These are phyloP conservation scores for Drosophila arawakana DNA, from an alignment of 1,140 invertebrate genomes.

Conservation along the genomic window DNA sequence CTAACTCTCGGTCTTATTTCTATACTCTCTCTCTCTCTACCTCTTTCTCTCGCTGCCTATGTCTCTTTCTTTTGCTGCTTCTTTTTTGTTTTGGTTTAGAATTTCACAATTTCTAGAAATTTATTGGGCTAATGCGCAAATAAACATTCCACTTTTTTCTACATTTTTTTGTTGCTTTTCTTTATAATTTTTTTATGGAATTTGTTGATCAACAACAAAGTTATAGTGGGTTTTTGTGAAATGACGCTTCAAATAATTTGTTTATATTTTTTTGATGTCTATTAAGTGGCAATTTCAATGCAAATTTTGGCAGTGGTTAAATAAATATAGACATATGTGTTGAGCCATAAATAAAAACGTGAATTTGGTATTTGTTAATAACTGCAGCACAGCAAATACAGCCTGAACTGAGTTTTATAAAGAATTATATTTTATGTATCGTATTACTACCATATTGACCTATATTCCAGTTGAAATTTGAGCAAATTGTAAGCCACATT, in stretches of 20 bases:
- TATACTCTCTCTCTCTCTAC: neutral
- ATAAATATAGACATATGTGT: neutral
- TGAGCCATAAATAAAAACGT: neutral
- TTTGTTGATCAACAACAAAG: constrained; percentile 32
- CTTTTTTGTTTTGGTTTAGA: constrained; percentile 44
- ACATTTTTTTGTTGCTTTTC: constrained; percentile 1
- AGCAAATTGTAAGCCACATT: too few relatives aligned
- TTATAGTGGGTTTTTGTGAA: constrained; percentile 20
- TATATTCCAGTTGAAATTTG: too few relatives aligned
- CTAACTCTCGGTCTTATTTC: constrained; percentile 23
- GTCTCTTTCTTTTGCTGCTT: neutral
- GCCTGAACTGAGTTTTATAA: neutral
- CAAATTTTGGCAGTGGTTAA: constrained; percentile 11
- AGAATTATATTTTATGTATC: neutral
- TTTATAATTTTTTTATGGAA: neutral
- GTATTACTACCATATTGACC: too few relatives aligned
- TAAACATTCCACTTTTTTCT: constrained; percentile 17
- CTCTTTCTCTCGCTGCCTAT: too few relatives aligned
- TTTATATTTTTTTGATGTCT: constrained; percentile 30
- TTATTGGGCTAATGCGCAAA: constrained; percentile 47
- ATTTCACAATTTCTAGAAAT: constrained; percentile 51
- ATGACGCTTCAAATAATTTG: constrained; percentile 31
- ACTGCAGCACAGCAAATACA: too few relatives aligned
- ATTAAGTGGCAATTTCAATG: constrained; percentile 14
- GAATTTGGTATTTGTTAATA: constrained; percentile 7